Evolutionary conservation across 2,113 vertebrate species (phyloP).

Genomic region (Mustela lutreola): DNA sequence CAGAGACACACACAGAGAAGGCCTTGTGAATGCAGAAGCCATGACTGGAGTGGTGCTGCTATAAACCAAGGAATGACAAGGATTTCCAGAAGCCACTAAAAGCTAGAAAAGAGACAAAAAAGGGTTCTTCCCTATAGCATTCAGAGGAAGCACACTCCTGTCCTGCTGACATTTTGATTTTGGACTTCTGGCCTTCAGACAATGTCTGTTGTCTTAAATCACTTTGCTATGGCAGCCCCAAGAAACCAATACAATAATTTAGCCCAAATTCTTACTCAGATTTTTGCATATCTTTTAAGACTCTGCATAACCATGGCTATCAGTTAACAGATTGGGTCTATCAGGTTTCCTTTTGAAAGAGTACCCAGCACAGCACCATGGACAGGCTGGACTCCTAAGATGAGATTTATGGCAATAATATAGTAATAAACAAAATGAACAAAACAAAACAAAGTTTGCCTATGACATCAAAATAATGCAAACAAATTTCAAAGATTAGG

Average conservation of each 20-base stretch:
- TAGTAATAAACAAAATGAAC: background rate
- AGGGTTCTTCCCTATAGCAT: background rate
- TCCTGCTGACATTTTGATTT: background rate
- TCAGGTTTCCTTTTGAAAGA: slow-evolving; percentile 9
- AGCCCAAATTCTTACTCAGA: background rate
- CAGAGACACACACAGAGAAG: background rate
- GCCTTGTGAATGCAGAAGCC: background rate
- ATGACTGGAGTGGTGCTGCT: background rate
- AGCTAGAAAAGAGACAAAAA: background rate
- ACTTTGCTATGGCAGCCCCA: background rate
- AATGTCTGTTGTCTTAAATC: background rate
- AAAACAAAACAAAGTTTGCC: background rate
- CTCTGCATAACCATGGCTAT: background rate
- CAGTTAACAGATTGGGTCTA: background rate
- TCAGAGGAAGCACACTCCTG: background rate
- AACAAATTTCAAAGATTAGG: background rate
- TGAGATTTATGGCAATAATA: background rate
- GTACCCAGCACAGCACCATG: background rate
- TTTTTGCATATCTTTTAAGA: background rate
- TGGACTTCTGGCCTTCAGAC: background rate
- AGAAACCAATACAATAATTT: background rate
- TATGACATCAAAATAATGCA: slow-evolving; percentile 11
- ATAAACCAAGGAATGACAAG: background rate
- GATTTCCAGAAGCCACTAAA: background rate
- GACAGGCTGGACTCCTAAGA: background rate